phyloP scores from a whole-genome alignment of 2,797 vertebrate genomes.

The Falco concolor region DNA sequence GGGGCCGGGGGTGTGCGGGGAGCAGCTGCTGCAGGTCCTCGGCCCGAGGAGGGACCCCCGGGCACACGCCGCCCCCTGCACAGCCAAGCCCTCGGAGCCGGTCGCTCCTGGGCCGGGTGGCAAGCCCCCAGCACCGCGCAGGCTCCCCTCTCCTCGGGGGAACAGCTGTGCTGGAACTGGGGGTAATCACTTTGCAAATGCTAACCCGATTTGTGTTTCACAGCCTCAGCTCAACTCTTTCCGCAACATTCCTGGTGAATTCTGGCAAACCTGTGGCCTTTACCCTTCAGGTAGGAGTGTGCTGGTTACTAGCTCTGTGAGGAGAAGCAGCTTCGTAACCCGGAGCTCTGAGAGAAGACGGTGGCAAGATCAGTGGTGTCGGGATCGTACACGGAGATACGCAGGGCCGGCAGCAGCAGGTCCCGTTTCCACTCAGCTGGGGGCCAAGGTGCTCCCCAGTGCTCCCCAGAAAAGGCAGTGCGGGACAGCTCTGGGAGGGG shows the following conservation, averaged over 20 bases:
- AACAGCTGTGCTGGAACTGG: accelerated
- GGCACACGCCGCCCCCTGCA: accelerated
- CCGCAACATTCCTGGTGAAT: neutral
- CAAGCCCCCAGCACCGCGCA: neutral
- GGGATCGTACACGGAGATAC: accelerated
- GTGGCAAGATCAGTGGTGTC: neutral
- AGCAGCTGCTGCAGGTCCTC: neutral
- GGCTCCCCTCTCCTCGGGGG: accelerated
- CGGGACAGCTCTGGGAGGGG: neutral
- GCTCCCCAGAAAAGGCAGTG: neutral
- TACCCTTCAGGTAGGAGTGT: neutral
- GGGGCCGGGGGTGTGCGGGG: neutral
- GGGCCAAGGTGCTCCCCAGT: neutral
- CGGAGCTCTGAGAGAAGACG: neutral
- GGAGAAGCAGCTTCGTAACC: neutral
- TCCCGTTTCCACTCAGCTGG: neutral
- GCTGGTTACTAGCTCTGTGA: neutral
- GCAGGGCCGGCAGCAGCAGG: neutral
- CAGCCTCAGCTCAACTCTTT: neutral
- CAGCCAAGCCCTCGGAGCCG: accelerated
- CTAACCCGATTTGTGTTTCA: accelerated
- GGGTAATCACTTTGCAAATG: accelerated
- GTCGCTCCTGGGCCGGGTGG: accelerated
- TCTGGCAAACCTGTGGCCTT: neutral
- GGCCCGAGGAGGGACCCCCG: accelerated